Base-by-base conservation (phyloP, 2,797 vertebrate genomes). In the Neoniphon sammara region DNA sequence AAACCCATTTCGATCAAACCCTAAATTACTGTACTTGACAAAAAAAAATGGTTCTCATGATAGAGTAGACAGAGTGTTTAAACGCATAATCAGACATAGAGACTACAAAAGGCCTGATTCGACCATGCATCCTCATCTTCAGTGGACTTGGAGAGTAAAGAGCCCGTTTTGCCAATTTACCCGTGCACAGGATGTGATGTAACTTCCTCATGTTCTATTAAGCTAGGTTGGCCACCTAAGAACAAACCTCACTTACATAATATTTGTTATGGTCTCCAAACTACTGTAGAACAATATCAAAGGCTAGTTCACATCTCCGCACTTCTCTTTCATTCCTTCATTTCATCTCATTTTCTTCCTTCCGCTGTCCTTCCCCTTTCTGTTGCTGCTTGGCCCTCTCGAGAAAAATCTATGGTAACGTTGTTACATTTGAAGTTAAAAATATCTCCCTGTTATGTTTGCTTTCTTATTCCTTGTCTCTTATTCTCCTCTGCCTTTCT, bases 391-490 rank as follows among this genome's bases (percentile, higher is more conserved):
- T 12, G 39, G 9, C 25, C n/a, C 53, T 55, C 44, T 63, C n/a
- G 56, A 76, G 59, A 78, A 46, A 65, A 60, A 78, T 59, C 62
- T 61, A 52, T 1, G 27, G 62, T 70, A 52, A 80, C 60, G 64
- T 20, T 70, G 54, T 39, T 65, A 62, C 75, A 77, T 77, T 74
- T 77, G 71, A 72, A 55, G 62, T 73, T 58, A 69, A 73, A 73
- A 81, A 84, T 68, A 68, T 67, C 69, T 30, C 23, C 7, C 49
- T 76, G 61, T 54, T 56, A 14, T 72, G 55, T 67, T 65, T 59
- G 52, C 27, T 71, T 9, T 66, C 57, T 61, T 21, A 42, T 70
- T 77, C 54, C 30, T 27, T 23, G 15, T 72, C 31, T 68, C 2
- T 70, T 61, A 2, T 54, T 56, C 62, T 72, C 53, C 70, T 23